phyloP scores from a whole-genome alignment of 2,797 vertebrate genomes.

The Pteropus rufus region DNA sequence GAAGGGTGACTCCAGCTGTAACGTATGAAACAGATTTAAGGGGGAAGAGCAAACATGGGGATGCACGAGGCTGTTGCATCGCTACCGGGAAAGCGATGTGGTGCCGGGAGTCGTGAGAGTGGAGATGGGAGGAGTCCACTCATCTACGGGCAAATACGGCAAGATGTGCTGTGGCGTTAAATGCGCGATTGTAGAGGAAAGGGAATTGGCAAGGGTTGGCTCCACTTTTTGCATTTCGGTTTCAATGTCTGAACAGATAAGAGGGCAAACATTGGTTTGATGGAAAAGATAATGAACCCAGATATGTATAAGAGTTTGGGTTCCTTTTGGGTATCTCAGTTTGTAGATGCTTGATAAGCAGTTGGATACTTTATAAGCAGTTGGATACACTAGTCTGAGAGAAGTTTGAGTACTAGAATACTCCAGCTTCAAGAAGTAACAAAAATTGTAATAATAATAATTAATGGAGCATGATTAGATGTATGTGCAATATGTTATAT shows the following conservation, averaged over 20 bases:
- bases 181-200: neutral
- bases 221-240: neutral
- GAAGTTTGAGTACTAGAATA: neutral
- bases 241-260: neutral
- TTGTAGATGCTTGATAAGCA: neutral
- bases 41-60: neutral
- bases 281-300: neutral
- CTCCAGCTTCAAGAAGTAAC: neutral
- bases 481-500: neutral
- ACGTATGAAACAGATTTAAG: neutral
- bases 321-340: neutral
- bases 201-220: neutral
- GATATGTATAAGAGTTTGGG: neutral
- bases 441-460: neutral
- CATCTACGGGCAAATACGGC: rapidly evolving
- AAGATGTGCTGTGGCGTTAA: neutral
- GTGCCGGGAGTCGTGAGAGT: neutral
- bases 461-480: neutral
- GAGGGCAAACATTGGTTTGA: neutral
- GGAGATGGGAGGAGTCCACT: neutral
- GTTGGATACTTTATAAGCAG: neutral
- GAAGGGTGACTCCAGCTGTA: neutral
- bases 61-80: neutral
- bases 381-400: neutral
- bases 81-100: neutral